These are phyloP conservation scores for Griposia aprilina DNA, from an alignment of 2,888 invertebrate genomes.

Conservation along the genomic window DNA sequence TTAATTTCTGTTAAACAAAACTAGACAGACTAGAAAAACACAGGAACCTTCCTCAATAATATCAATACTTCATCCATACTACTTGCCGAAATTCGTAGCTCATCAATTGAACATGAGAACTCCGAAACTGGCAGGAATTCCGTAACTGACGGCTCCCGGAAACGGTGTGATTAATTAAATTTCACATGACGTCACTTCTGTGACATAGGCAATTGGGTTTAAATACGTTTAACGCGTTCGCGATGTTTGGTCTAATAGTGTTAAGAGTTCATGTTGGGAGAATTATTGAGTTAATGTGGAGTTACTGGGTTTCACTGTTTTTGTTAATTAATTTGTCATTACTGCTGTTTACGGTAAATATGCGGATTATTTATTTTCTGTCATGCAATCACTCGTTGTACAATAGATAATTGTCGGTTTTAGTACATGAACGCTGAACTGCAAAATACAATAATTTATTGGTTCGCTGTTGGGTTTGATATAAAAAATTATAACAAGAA, in stretches of 20 bases:
- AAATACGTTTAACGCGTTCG: conserved; percentile 44
- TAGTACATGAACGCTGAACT: too few relatives aligned
- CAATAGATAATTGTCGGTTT: too few relatives aligned
- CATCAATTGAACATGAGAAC: conserved; percentile 49
- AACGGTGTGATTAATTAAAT: conserved; percentile 65
- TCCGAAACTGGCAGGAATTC: conserved; percentile 28
- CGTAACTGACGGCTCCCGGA: conserved; percentile 33
- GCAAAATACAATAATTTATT: too few relatives aligned
- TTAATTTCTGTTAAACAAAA: not conserved
- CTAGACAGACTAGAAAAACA: not conserved
- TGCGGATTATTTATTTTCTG: not conserved
- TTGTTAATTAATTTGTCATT: conserved; percentile 14
- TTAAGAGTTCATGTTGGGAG: conserved; percentile 45
- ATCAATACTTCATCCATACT: not conserved
- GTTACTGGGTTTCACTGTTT: conserved; percentile 4
- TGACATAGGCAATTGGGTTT: conserved; percentile 56
- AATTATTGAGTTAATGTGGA: conserved; percentile 31
- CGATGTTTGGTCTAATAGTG: conserved; percentile 49
- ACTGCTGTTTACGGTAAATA: not conserved
- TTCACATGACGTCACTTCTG: conserved; percentile 53
- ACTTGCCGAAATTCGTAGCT: conserved; percentile 28
- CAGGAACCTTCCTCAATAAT: not conserved
- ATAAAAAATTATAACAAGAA: too few relatives aligned
- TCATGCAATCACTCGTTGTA: too few relatives aligned
- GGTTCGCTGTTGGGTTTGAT: too few relatives aligned